Percentiles rank a stretch among this genome's conserved stretches.
These are phyloP conservation scores for Allacma fusca DNA, from an alignment of 2,888 invertebrate species.

Conservation along the genomic window DNA sequence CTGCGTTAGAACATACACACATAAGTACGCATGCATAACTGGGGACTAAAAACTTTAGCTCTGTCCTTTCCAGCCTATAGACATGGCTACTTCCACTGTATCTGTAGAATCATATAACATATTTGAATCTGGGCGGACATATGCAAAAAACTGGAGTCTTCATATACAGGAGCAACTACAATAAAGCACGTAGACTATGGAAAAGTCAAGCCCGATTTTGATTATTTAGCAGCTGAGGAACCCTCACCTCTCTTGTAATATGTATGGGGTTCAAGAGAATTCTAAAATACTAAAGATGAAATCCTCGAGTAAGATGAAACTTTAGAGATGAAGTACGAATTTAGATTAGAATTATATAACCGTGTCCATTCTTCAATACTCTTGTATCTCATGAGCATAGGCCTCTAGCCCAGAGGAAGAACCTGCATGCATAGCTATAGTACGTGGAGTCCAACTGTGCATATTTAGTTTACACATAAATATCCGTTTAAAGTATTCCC, in stretches of 20 bases:
- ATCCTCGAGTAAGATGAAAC: slow-evolving; percentile 25
- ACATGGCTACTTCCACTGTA: not conserved
- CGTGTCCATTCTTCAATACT: slow-evolving; percentile 33
- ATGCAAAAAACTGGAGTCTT: not conserved
- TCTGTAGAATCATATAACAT: slow-evolving; percentile 21
- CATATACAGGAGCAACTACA: no score
- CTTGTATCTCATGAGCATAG: no score
- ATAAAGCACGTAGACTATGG: no score
- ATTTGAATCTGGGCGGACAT: slow-evolving; percentile 9
- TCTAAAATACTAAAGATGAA: slow-evolving; percentile 27
- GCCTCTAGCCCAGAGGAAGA: no score
- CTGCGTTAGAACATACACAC: no score
- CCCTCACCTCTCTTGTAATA: slow-evolving; percentile 48
- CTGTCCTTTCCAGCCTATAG: not conserved
- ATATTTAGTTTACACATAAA: no score
- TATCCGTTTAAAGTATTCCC: no score
- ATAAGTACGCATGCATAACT: no score
- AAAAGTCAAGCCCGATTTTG: slow-evolving; percentile 40
- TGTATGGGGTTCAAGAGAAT: slow-evolving; percentile 29
- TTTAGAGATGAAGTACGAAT: slow-evolving; percentile 40
- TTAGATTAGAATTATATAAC: slow-evolving; percentile 38
- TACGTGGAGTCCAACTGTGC: no score
- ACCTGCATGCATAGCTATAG: no score
- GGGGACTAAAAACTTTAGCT: no score
- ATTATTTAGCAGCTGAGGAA: slow-evolving; percentile 51